phyloP scores from a whole-genome alignment of 2,113 vertebrate species.

The Garra rufa region DNA sequence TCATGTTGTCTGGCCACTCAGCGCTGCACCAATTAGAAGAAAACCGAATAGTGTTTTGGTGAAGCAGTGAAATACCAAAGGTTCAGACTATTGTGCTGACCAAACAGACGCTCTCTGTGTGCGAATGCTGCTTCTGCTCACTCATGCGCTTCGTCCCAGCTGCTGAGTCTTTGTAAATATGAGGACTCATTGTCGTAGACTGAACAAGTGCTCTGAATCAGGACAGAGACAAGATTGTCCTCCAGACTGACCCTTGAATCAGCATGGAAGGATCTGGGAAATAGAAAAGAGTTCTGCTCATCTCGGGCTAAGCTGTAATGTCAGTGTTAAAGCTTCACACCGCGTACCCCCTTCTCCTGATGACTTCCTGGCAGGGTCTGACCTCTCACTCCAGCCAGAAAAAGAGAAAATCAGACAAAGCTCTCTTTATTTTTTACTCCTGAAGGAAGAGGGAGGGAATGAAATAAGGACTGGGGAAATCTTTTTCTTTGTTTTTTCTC shows the following conservation, averaged over 20 bases:
- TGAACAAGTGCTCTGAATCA: conserved; percentile 12
- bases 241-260: conserved; percentile 24
- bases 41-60: conserved; percentile 32
- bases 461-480: conserved; percentile 50
- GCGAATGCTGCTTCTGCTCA: background rate
- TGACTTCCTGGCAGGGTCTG: conserved; percentile 47
- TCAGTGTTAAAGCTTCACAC: conserved; percentile 35
- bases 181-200: conserved; percentile 39
- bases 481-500: conserved; percentile 24
- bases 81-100: conserved; percentile 25
- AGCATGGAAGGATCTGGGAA: conserved; percentile 11
- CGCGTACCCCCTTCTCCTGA: conserved; percentile 3
- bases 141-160: conserved; percentile 1
- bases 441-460: conserved; percentile 38
- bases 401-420: conserved; percentile 52
- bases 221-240: conserved; percentile 56
- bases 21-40: conserved; percentile 6
- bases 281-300: conserved; percentile 11
- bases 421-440: conserved; percentile 43
- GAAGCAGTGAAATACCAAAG: conserved; percentile 34
- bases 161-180: conserved; percentile 17
- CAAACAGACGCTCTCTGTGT: conserved; percentile 41
- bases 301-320: conserved; percentile 34
- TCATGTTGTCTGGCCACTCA: conserved; percentile 30
- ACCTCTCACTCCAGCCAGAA: conserved; percentile 32